Base-by-base conservation (phyloP, 2,888 invertebrate species). In the Glaucopsyche alexis region DNA sequence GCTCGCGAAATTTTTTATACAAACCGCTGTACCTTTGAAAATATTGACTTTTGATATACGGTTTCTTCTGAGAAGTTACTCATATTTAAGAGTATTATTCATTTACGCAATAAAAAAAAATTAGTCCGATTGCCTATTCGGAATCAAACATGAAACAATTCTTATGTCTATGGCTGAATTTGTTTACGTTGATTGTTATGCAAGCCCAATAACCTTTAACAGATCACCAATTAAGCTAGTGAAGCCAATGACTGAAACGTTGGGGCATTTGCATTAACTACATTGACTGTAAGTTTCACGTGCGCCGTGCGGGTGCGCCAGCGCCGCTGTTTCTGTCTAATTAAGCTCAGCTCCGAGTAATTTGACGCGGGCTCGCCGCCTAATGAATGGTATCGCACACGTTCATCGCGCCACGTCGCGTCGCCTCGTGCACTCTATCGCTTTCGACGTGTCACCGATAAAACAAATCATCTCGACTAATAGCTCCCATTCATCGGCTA, bases 301-400 rank as follows among this genome's bases (percentile, higher is more conserved):
- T 74, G 69, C 49, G 69, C 50, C 72, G 60, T 70, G 78, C 77
- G 77, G 79, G 80, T 78, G 79, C 77, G 78, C 77, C 76, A 77
- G 74, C 73, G 73, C 74, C 76, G 74, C 75, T 74, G 76, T 84
- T 29, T 80, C 84, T 84, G 87, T 88, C 90, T 92, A 92, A 93
- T 92, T 92, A 92, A 88, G 84, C 85, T 85, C 85, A 83, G 85
- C 81, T 83, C 81, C 82, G 82, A 85, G 90, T 93, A 92, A 93
- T 93, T 92, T 91, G 92, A 92, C 90, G 88, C 90, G 86, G 82
- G 88, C 85, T 86, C 81, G 82, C 84, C 85, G 86, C 85, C 87
- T 93, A 93, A 93, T 92, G 92, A 92, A 93, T 90, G 85, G 87
- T 92, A 93, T 93, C 92, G 88, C 88, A 91, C 91, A 91, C 92